Base-by-base conservation (phyloP, 2,113 vertebrate genomes). In the Echinops telfairi region DNA sequence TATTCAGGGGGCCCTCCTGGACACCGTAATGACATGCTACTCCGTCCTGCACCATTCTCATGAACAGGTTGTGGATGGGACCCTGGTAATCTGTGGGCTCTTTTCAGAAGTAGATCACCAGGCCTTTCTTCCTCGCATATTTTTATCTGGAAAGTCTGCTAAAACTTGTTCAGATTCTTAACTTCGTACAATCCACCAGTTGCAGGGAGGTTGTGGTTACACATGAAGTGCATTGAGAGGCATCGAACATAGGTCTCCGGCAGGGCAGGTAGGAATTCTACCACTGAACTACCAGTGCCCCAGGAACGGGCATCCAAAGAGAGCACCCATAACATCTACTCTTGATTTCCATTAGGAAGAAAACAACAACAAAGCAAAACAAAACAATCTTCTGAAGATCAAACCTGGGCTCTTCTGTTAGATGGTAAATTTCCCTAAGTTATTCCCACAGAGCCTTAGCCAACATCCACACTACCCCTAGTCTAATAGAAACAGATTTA, bases 391-490 rank as follows among this genome's bases (percentile, higher is more conserved):
- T 86, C 86, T 94, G 17, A 0, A 6, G 95, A 88, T 93, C 70
- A 95, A 88, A 71, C 83, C 73, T 2, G 0, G 12, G 31, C 36
- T 90, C 64, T 64, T 86, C 36, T 80, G 0, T 79, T 66, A 3
- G 3, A 33, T 68, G 2, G 47, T 91, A 77, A 6, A 33, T 87
- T 97, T 94, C 78, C 90, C 82, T 90, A 2, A 31, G 7, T 91
- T 94, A 31, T 60, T 96, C 88, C 64, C 91, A 84, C 22, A 90
- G 82, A 36, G 62, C 19, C 78, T 76, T 96, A 58, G 3, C 29
- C 68, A 90, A 33, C 78, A 5, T 83, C 70, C 60, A n/a, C 22
- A 60, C 73, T 92, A 87, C 92, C 64, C 38, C 22, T 25, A 0
- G 38, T 33, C 33, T 94, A 89, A 89, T 83, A 8, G 87, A 79